Evolutionary conservation across 2,888 invertebrate genomes (phyloP), one percentile per base, ranked within the genome.

Genomic region (Chaetogeoica ovagalla): DNA sequence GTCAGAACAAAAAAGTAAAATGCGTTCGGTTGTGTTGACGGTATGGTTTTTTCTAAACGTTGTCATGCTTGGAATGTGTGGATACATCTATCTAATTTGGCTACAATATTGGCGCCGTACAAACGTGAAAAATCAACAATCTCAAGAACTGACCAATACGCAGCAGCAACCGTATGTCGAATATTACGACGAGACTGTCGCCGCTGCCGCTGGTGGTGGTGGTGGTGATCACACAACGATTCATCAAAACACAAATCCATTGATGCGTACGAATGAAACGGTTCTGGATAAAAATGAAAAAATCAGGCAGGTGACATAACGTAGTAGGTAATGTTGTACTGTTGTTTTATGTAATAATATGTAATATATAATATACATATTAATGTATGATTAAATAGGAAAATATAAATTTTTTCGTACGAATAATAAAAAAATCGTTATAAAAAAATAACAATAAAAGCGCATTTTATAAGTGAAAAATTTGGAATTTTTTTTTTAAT

Each of bases 1-100:
- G 7, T 13, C 48, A 0, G 43, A 15, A 48, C 19, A 39, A 69
- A n/a, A n/a, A n/a, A n/a, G n/a, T n/a, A n/a, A n/a, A 60, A 91
- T 91, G 91, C 89, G 89, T 86, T 89, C 91, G 23, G 88, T 91
- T 19, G 91, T 90, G 5, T 89, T 91, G 84, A 90, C 91, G 59
- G 90, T 91, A 84, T 92, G 91, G 91, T 88, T 92, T 84, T 92
- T 92, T 85, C 90, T 92, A 83, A 91, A 91, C 85, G 87, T 92
- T 69, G 87, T 92, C 43, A 90, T 91, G 84, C 90, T 92, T 84
- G 92, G 91, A 17, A 91, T 92, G 90, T 90, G 91, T 83, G 91
- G 91, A 62, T 92, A 92, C 84, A 88, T 91, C 83, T 92, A 92
- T 85, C 86, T 92, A 60, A 88, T 92, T 72, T 92, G 92, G 91